phyloP scores from a whole-genome alignment of 2,888 invertebrate species.

The Drosophila meridionalis region DNA sequence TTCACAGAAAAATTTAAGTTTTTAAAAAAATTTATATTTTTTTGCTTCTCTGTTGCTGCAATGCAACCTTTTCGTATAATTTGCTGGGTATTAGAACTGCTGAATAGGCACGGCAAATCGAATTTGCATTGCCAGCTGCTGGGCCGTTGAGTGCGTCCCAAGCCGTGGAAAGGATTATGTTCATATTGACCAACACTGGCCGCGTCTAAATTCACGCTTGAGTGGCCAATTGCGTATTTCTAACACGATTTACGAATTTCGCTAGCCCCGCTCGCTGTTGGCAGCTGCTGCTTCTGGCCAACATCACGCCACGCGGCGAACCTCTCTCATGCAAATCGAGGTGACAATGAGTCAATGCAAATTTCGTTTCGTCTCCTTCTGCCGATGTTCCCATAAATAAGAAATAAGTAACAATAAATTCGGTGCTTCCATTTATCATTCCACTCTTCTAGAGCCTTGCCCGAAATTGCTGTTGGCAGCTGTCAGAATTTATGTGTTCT shows the following conservation, averaged over 20 bases:
- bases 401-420: slow-evolving; percentile 38
- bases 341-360: slow-evolving; percentile 60
- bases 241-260: slow-evolving; percentile 62
- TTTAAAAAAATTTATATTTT: no score
- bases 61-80: not conserved
- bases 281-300: slow-evolving; percentile 24
- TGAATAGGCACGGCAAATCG: slow-evolving; percentile 19
- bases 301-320: slow-evolving; percentile 32
- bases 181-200: slow-evolving; percentile 10
- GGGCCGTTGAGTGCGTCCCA: not conserved
- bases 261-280: not conserved
- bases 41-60: not conserved
- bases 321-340: slow-evolving; percentile 56
- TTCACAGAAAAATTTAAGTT: not conserved
- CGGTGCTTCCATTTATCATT: slow-evolving; percentile 8
- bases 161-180: slow-evolving; percentile 40
- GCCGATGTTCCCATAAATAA: slow-evolving; percentile 21
- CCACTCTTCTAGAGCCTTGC: not conserved
- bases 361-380: slow-evolving; percentile 1
- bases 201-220: slow-evolving; percentile 46
- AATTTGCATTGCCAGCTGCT: slow-evolving; percentile 21
- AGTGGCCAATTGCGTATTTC: slow-evolving; percentile 70
- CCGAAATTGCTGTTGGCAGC: slow-evolving; percentile 65
- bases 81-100: not conserved
- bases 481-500: slow-evolving; percentile 40